A percentile compares a stretch with the other conserved stretches of the same genome.
These are phyloP conservation scores for Achlya flavicornis DNA, from an alignment of 2,888 invertebrate genomes.

Conservation along the genomic window DNA sequence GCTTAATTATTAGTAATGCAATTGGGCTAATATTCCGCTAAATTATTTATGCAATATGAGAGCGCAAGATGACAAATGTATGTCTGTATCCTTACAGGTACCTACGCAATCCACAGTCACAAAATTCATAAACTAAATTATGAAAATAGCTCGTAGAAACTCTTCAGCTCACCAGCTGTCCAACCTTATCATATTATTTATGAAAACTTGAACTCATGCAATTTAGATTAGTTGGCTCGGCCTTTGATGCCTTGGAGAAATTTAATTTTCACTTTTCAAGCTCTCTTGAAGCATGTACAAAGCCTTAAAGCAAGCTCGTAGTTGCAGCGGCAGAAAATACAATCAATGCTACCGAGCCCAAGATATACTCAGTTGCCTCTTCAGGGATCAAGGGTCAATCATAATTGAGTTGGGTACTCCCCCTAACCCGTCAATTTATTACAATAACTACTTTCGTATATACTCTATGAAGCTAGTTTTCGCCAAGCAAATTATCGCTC, in stretches of 20 bases:
- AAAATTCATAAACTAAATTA: not conserved
- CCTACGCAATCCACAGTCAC: no score
- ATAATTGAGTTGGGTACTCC: constrained; percentile 56
- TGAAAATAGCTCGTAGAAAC: not conserved
- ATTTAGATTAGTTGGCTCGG: constrained; percentile 61
- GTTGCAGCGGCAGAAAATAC: constrained; percentile 17
- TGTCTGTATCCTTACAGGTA: not conserved
- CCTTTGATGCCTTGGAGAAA: constrained; percentile 59
- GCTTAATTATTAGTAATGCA: not conserved
- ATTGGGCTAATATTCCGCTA: no score
- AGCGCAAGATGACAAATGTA: not conserved
- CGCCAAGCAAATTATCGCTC: not conserved
- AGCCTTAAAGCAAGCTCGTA: constrained; percentile 32
- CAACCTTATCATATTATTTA: constrained; percentile 55
- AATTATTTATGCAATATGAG: no score
- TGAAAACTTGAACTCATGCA: constrained; percentile 62
- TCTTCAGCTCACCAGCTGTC: constrained; percentile 8
- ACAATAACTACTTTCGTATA: not conserved
- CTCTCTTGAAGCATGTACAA: constrained; percentile 34
- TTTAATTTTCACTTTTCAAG: constrained; percentile 70
- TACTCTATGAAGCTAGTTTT: not conserved
- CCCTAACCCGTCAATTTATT: constrained; percentile 29
- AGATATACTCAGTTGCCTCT: constrained; percentile 45
- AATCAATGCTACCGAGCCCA: constrained; percentile 34
- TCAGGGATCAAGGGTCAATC: constrained; percentile 59